Base-by-base conservation (phyloP, 2,888 invertebrate genomes). In the Dicranocentrus wangi region DNA sequence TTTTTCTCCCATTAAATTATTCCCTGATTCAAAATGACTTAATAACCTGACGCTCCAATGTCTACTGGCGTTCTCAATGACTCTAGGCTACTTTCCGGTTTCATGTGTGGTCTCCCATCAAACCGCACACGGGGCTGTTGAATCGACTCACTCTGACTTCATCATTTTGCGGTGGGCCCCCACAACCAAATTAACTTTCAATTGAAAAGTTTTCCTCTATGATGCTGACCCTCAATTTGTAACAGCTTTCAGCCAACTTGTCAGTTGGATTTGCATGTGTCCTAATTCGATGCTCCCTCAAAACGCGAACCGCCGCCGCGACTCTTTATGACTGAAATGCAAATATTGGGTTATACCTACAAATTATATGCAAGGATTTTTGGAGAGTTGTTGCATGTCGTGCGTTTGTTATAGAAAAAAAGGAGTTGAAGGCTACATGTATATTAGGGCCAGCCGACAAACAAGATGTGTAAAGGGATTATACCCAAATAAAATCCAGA, bases 1-100 rank as follows among this genome's bases (percentile, higher is more conserved):
- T 39, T 19, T 55, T 55, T 55, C 21, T 55, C 55, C n/a, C 55
- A 19, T n/a, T n/a, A n/a, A n/a, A n/a, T n/a, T n/a, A 42, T 53
- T 77, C 65, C 43, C 39, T 69, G 32, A 69, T 77, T 69, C 51
- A 39, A 78, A 78, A 78, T 78, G 78, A 71, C 78, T 78, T 71
- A 78, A 78, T 77, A 77, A 77, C 53, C 61, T 55, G 78, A 78
- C 78, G 78, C 70, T 78, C 21, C 1, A 55, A 63, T 78, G 70
- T 71, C 78, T 71, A 55, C 61, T 43, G 71, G 78, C 32, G 42
- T 70, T 63, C 55, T 28, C 61, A 25, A 47, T 78, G 42, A 65
- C 78, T 78, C 19, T 53, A 71, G 78, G 78, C 78, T 55, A 70
- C 65, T 65, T 70, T 65, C 70, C 75, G 58, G 73, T 73, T 63